phyloP scores from a whole-genome alignment of 2,888 invertebrate genomes.

The Parnassius smintheus region DNA sequence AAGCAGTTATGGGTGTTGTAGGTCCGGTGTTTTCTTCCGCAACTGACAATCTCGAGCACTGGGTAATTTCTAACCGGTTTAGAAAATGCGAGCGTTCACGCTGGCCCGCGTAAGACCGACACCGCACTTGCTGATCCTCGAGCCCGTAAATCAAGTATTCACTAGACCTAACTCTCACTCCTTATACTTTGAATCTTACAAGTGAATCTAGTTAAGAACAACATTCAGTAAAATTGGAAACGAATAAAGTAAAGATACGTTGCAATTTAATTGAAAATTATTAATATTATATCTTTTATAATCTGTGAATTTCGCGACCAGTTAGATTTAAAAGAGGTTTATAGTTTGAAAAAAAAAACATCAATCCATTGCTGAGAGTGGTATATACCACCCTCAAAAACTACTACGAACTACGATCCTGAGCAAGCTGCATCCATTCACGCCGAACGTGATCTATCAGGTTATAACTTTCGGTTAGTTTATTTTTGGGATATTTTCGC shows the following conservation, averaged over 20 bases:
- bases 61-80: constrained; percentile 81
- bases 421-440: no score
- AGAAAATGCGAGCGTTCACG: constrained; percentile 68
- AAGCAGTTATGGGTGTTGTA: constrained; percentile 55
- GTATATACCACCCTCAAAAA: no score
- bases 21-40: constrained; percentile 75
- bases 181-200: constrained; percentile 46
- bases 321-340: not conserved
- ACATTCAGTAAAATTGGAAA: constrained; percentile 5
- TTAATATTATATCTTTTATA: not conserved
- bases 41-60: constrained; percentile 77
- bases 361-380: no score
- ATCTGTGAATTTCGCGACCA: not conserved
- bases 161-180: constrained; percentile 58
- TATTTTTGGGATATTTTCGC: no score
- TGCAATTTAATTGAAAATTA: constrained; percentile 18
- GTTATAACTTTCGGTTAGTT: no score
- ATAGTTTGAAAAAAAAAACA: not conserved
- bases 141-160: constrained; percentile 32
- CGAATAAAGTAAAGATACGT: constrained; percentile 13
- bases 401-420: no score
- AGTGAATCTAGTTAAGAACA: constrained; percentile 23
- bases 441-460: no score
- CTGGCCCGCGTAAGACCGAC: constrained; percentile 43
- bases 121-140: constrained; percentile 25